Evolutionary conservation across 2,888 invertebrate genomes (phyloP).

Genomic region (Aleiodes leptofemur): DNA sequence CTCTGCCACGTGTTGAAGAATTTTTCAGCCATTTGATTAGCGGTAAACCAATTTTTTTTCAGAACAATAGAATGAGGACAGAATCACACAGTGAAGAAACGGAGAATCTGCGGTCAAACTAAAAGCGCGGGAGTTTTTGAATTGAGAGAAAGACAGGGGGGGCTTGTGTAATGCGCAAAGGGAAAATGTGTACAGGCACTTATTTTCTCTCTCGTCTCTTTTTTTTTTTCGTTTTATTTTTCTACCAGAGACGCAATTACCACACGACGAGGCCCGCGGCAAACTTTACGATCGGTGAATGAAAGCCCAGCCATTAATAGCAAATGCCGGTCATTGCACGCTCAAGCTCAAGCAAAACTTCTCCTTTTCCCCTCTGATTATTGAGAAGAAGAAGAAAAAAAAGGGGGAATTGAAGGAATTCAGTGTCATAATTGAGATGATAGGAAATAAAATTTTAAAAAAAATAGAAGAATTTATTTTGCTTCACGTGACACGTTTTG

Average conservation of each 20-base stretch:
- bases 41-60: constrained; percentile 43
- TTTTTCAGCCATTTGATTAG: constrained; percentile 46
- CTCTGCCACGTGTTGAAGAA: not conserved
- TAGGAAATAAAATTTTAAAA: not conserved
- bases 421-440: not conserved
- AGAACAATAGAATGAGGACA: constrained; percentile 41
- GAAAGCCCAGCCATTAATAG: constrained; percentile 58
- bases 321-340: constrained; percentile 56
- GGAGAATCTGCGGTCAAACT: constrained; percentile 11
- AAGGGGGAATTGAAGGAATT: too few species aligned
- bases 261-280: constrained; percentile 49
- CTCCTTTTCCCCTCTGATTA: not conserved
- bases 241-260: constrained; percentile 54
- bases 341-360: not conserved
- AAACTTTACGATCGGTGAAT: constrained; percentile 58
- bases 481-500: not conserved
- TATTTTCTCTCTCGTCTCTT: constrained; percentile 6
- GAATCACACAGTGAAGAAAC: not conserved
- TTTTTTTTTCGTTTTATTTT: not conserved
- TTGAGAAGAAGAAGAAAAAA: too few species aligned
- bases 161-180: constrained; percentile 1
- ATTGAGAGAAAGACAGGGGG: constrained; percentile 10
- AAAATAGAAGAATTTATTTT: not conserved
- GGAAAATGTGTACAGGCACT: constrained; percentile 13
- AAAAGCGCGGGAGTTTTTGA: not conserved